A percentile compares a stretch with the other conserved stretches of the same genome.
Conservation (phyloP, 2,113 vertebrate genomes). For the Gila orcuttii region DNA sequence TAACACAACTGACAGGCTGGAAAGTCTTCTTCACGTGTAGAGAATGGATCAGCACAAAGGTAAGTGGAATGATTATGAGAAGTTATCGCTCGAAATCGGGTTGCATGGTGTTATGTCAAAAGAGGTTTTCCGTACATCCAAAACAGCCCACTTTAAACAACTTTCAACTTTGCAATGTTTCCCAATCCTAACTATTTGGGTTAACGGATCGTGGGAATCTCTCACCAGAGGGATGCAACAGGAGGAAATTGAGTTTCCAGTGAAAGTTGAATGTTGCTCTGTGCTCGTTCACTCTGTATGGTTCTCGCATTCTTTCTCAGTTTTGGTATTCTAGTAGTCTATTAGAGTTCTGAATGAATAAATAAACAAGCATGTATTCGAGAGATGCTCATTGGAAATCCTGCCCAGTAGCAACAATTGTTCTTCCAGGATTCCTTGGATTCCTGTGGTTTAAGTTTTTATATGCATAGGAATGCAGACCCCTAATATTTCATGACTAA, state of each 20-base stretch:
- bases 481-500: conserved; percentile 29
- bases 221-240: conserved; percentile 4
- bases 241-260: conserved; percentile 2
- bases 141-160: neutral
- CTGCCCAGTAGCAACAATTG: conserved; percentile 66
- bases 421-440: conserved; percentile 68
- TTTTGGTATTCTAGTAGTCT: conserved; percentile 16
- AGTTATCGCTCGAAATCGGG: neutral
- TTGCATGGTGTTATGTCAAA: neutral
- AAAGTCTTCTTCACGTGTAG: conserved; percentile 20
- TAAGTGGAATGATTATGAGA: conserved; percentile 52
- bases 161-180: neutral
- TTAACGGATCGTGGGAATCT: conserved; percentile 22
- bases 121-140: neutral
- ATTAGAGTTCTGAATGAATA: neutral
- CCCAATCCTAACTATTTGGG: neutral
- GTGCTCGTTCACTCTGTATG: neutral
- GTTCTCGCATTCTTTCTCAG: neutral
- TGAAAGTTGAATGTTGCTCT: neutral
- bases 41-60: conserved; percentile 81
- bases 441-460: conserved; percentile 70
- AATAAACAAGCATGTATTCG: conserved; percentile 29
- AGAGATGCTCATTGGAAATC: conserved; percentile 53
- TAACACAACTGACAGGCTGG: neutral
- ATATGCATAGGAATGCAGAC: conserved; percentile 61